Evolutionary conservation across 2,888 invertebrate genomes (phyloP), one percentile per base, ranked within the genome.

Genomic region (Morpho achilles): DNA sequence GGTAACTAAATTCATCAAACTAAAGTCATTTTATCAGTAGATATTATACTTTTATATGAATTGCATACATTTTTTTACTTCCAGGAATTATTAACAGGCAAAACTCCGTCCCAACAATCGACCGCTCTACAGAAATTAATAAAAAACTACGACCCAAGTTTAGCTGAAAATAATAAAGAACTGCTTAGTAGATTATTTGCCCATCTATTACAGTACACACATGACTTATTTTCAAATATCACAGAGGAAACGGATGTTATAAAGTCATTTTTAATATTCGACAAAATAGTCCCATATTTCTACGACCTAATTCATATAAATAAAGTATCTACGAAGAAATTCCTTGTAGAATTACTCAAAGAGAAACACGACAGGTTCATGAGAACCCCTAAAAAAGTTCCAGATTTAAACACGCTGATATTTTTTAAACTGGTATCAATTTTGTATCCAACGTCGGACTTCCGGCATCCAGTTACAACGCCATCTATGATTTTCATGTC

Each of bases 361-460:
- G 94, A 95, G 66, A 96, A 96, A 78, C 93, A 95, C 63, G 86
- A 89, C 0, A 88, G 92, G 10, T 96, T 92, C 72, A 91, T 91
- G 63, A 92, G 91, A 53, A 91, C 91, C 50, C 81, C 83, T 1
- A 94, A 92, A 71, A 81, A 68, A 57, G 93, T 93, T 72, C 96
- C 96, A 0, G 87, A 91, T 55, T 76, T 95, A 50, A 94, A 95
- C 68, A 94, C 94, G 72, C 78, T 98, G 45, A 85, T 97, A 65
- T 94, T 96, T 74, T 94, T 98, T 61, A 97, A 98, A 85, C 74
- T 97, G 64, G 92, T 97, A 4, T 94, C 95, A 7, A 81, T 95
- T 48, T 77, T 98, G 56, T 99, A 96, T 82, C 96, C 98, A 0
- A 95, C 97, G 0, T 97, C 98, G 0, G 98, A 99, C 84, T 97